Base-by-base conservation (phyloP, 2,113 vertebrate species). In the Lampris incognitus region DNA sequence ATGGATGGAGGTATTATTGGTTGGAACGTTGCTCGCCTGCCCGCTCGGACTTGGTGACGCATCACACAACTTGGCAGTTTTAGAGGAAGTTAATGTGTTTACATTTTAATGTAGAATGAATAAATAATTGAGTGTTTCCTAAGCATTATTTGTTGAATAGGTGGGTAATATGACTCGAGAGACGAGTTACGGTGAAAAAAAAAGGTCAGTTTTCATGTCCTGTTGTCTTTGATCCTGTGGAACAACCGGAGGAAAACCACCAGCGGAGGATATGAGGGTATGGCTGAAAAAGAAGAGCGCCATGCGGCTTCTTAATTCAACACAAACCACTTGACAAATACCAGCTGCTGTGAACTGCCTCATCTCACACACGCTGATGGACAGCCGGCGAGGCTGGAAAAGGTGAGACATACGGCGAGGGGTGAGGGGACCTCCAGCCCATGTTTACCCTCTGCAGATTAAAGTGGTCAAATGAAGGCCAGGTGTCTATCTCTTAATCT, bases 401-500 rank as follows among this genome's bases (percentile, higher is more conserved):
- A 72, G 37, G 9, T 42, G 8, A 46, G 49, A 63, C 9, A 46
- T 69, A 61, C 42, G 40, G 24, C 51, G 49, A n/a, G 24, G 66
- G 49, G 56, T 64, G 49, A 76, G 79, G 6, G 38, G 66, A 66
- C 70, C 39, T 51, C 55, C 41, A 66, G 24, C 61, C 42, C 10
- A 46, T 49, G 46, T 37, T 59, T 63, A 48, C n/a, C 40, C 51
- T 66, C 42, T 24, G n/a, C 39, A 52, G 69, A 72, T 74, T 60
- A 76, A 46, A 2, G 63, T 36, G 40, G 66, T n/a, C 10, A 78
- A 72, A 61, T 44, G 72, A 74, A 79, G 74, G 69, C 60, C 57
- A 40, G 77, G 37, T 37, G 13, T 73, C 72, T 84, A 73, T 1
- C 49, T 91, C 89, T 87, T 87, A 83, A 87, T 89, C 78, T 72